These are phyloP conservation scores for Tenthredo livida DNA, from an alignment of 2,888 invertebrate species.

Conservation along the genomic window DNA sequence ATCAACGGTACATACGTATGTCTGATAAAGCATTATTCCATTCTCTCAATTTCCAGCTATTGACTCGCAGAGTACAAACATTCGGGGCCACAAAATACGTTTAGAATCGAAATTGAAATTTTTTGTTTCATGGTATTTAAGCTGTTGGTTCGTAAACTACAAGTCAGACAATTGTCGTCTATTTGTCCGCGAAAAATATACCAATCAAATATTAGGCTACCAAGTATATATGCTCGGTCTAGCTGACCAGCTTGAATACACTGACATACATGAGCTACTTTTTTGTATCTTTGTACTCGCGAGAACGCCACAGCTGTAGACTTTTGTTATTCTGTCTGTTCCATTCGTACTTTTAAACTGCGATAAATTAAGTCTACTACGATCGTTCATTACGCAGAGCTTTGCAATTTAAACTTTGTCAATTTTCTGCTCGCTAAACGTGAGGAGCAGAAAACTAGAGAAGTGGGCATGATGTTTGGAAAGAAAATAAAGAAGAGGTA, in stretches of 20 bases:
- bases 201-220: neutral
- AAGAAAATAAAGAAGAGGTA: slow-evolving; percentile 13
- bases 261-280: neutral
- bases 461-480: slow-evolving; percentile 13
- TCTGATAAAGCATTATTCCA: neutral
- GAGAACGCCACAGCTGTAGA: neutral
- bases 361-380: slow-evolving; percentile 51
- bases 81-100: neutral
- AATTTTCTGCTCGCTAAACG: slow-evolving; percentile 50
- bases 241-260: neutral
- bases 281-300: neutral
- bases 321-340: neutral
- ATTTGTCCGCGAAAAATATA: slow-evolving; percentile 2
- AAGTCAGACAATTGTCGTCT: slow-evolving; percentile 31
- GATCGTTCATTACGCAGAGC: slow-evolving; percentile 48
- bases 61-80: neutral
- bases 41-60: neutral
- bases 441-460: slow-evolving; percentile 35
- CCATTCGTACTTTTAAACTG: slow-evolving; percentile 49
- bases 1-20: no score
- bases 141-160: slow-evolving; percentile 38
- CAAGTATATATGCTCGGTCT: neutral
- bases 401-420: slow-evolving; percentile 51
- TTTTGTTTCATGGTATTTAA: neutral
- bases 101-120: neutral